Evolutionary conservation across 1,140 invertebrate species (phyloP).

Genomic region (Battus philenor): DNA sequence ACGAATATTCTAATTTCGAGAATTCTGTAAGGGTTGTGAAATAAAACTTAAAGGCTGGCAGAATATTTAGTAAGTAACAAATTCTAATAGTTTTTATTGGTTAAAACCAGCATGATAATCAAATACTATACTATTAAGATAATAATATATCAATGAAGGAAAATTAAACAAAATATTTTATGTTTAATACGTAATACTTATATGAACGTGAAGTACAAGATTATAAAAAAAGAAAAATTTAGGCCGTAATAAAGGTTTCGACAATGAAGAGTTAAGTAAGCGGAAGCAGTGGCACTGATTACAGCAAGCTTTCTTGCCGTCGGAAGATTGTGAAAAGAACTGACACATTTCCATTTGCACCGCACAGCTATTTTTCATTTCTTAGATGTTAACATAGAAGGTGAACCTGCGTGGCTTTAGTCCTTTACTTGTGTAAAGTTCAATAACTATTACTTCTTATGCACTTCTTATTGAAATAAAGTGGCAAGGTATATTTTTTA

Average conservation of each 20-base stretch:
- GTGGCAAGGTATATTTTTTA: neutral
- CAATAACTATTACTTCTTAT: neutral
- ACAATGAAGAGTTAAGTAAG: conserved; percentile 13
- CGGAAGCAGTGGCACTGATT: conserved; percentile 26
- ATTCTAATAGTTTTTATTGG: too few species aligned
- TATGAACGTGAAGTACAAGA: too few species aligned
- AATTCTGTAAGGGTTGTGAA: too few species aligned
- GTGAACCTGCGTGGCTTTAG: conserved; percentile 7
- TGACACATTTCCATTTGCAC: conserved; percentile 33
- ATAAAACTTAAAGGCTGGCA: too few species aligned
- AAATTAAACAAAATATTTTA: too few species aligned
- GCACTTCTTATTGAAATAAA: neutral
- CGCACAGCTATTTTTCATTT: conserved; percentile 20
- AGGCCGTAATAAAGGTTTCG: neutral
- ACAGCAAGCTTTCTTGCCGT: conserved; percentile 29
- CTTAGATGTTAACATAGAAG: conserved; percentile 20
- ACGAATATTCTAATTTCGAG: too few species aligned
- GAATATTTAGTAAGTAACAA: too few species aligned
- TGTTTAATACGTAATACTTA: too few species aligned
- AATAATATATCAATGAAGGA: too few species aligned
- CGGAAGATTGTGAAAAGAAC: conserved; percentile 24
- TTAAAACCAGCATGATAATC: too few species aligned
- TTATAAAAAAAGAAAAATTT: too few species aligned
- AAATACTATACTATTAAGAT: too few species aligned
- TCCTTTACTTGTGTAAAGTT: neutral